Conservation (phyloP, 2,888 invertebrate genomes). For the Ophonus ardosiacus region DNA sequence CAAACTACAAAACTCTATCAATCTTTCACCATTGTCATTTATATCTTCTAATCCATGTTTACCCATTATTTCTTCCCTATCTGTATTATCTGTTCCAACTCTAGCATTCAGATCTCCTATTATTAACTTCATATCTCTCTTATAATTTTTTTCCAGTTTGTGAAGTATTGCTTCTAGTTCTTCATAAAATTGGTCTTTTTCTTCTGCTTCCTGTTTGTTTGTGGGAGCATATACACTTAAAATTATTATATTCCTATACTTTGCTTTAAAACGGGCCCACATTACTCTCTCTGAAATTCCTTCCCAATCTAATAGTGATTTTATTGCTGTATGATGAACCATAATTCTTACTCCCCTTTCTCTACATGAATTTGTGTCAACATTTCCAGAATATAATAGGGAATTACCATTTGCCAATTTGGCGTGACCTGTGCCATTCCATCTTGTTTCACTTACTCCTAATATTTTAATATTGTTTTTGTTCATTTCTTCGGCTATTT, state of each 20-base stretch:
- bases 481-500: background rate
- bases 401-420: background rate
- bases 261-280: conserved; percentile 5
- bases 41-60: background rate
- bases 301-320: conserved; percentile 19
- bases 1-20: background rate
- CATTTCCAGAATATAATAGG: background rate
- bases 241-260: background rate
- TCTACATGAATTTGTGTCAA: background rate
- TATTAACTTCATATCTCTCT: background rate
- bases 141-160: background rate
- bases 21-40: conserved; percentile 17
- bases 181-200: conserved; percentile 19
- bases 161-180: conserved; percentile 1
- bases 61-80: conserved; percentile 5
- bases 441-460: conserved; percentile 30
- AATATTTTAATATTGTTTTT: conserved; percentile 12
- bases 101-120: conserved; percentile 6
- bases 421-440: background rate
- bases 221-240: conserved; percentile 4
- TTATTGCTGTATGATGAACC: background rate
- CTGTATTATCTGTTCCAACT: conserved; percentile 11
- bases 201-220: conserved; percentile 7
- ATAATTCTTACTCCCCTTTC: conserved; percentile 2
- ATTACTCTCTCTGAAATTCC: conserved; percentile 26